Conservation (phyloP, 2,113 vertebrate genomes). For the Alouatta palliata region DNA sequence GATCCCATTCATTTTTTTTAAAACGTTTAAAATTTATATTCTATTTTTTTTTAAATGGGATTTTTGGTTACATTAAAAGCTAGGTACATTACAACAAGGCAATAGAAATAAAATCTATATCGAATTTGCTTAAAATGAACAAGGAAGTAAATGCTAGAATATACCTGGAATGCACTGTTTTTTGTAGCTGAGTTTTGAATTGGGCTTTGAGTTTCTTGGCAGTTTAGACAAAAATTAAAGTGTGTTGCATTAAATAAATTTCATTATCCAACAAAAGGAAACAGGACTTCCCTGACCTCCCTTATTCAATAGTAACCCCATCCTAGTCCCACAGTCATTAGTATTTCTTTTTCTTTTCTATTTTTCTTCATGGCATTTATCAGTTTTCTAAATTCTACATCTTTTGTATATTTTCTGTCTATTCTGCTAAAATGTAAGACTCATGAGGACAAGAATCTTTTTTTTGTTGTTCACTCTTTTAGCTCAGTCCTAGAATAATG, state of each 20-base stretch:
- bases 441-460: not conserved
- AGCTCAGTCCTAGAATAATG: not conserved
- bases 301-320: not conserved
- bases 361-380: not conserved
- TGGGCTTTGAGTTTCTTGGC: not conserved
- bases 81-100: slow-evolving; percentile 15
- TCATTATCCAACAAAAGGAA: not conserved
- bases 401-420: not conserved
- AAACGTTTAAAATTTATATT: not conserved
- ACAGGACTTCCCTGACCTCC: not conserved
- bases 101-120: slow-evolving; percentile 33
- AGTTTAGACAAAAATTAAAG: slow-evolving; percentile 10
- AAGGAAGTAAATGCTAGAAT: not conserved
- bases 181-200: not conserved
- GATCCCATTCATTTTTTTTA: not conserved
- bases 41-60: not conserved
- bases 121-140: slow-evolving; percentile 1
- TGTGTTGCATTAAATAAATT: not conserved
- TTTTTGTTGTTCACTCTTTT: not conserved
- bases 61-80: not conserved
- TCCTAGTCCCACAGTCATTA: fast-evolving
- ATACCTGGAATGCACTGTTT: not conserved
- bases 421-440: not conserved
- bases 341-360: not conserved
- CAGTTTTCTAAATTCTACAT: not conserved